phyloP scores from a whole-genome alignment of 2,797 vertebrate species.

The Coendou prehensilis region DNA sequence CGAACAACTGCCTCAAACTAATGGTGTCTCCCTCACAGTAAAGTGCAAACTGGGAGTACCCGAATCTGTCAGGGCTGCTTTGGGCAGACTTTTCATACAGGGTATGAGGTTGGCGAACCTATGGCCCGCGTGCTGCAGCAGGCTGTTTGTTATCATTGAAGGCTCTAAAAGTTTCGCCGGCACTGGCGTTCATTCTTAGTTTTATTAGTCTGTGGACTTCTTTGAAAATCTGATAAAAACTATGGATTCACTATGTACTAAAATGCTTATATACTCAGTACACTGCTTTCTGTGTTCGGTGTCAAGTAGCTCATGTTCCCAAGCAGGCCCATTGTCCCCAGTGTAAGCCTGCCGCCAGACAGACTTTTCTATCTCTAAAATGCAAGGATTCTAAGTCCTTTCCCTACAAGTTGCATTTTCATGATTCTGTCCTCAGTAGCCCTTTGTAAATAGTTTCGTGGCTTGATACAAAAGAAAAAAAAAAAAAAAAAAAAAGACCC shows the following conservation, averaged over 20 bases:
- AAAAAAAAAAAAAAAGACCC: background rate
- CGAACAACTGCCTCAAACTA: background rate
- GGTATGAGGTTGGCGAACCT: background rate
- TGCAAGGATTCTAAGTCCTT: background rate
- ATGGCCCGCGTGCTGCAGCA: background rate
- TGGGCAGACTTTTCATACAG: conserved; percentile 15
- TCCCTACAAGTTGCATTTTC: conserved; percentile 42
- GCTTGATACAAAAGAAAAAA: background rate
- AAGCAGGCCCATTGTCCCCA: background rate
- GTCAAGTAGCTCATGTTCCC: conserved; percentile 11
- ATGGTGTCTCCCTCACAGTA: background rate
- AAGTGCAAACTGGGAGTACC: conserved; percentile 39
- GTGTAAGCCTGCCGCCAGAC: background rate
- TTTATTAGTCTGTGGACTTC: background rate
- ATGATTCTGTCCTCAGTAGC: background rate
- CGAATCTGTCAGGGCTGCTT: background rate
- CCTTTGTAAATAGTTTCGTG: conserved; percentile 52
- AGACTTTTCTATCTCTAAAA: conserved; percentile 46
- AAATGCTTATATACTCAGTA: background rate
- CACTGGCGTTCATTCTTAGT: conserved; percentile 15
- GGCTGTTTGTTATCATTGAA: background rate
- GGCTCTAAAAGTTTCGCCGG: background rate
- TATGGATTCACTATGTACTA: background rate
- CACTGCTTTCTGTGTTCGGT: background rate
- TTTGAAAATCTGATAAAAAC: conserved; percentile 57